A percentile compares a stretch with the other conserved stretches of the same genome.
Evolutionary conservation across 2,888 invertebrate species (phyloP).

Genomic region (Mamestra brassicae): DNA sequence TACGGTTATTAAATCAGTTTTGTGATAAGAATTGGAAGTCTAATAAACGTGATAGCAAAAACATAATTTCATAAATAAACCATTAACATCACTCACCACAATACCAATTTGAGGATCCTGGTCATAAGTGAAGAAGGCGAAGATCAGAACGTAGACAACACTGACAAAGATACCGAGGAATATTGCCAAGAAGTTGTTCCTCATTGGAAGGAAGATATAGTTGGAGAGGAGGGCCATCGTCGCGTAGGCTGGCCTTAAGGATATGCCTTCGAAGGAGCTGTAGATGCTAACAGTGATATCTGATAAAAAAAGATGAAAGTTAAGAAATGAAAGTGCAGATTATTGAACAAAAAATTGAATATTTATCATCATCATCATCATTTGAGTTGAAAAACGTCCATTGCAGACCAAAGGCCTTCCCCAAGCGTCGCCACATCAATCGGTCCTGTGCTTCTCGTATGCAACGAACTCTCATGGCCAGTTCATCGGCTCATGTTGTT

Average conservation of each 20-base stretch:
- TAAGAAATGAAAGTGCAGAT: too few relatives aligned
- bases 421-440: neutral
- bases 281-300: slow-evolving; percentile 93
- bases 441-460: neutral
- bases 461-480: neutral
- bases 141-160: slow-evolving; percentile 91
- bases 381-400: neutral
- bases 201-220: slow-evolving; percentile 96
- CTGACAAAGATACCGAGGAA: slow-evolving; percentile 93
- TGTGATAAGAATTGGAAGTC: neutral
- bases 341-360: too few relatives aligned
- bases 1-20: neutral
- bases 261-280: slow-evolving; percentile 89
- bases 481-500: neutral
- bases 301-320: slow-evolving; percentile 64
- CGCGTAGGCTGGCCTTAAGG: slow-evolving; percentile 93
- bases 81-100: slow-evolving; percentile 77
- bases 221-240: slow-evolving; percentile 94
- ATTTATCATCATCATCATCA: neutral
- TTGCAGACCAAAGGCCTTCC: neutral
- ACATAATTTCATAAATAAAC: too few relatives aligned
- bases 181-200: slow-evolving; percentile 93
- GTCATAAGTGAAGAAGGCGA: slow-evolving; percentile 82
- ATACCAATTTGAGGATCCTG: slow-evolving; percentile 76
- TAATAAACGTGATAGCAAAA: neutral